Base-by-base conservation (phyloP, 2,113 vertebrate genomes). In the Hymenochirus boettgeri region DNA sequence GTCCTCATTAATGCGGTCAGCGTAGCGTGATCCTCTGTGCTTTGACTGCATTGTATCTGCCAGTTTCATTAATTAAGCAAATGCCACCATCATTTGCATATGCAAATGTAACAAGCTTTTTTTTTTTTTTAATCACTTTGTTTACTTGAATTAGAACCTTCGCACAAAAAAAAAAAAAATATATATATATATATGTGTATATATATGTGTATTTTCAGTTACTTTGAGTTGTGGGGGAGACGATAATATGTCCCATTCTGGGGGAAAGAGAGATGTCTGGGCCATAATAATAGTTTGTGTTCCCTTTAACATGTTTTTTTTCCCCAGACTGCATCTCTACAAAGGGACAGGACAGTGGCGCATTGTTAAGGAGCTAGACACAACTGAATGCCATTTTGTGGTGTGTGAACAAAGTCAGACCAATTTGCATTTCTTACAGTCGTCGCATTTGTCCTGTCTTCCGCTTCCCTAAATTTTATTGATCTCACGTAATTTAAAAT, bases 381-480 rank as follows among this genome's bases (percentile, higher is more conserved):
- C 80, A 82, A 80, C 79, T 93, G 87, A 93, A 92, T 90, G 85
- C 85, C 83, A 85, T 85, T 92, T 86, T 88, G 86, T 89, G 88
- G 76, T 89, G 81, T 81, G 76, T 73, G 77, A 92, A 90, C 88
- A 89, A 90, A 92, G 89, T 93, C 87, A 89, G 88, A 80, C 86
- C 86, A 85, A 94, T 94, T 94, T 93, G 91, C 93, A 93, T 95
- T 92, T 93, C 87, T 91, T 93, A 89, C 91, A 93, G 91, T 93
- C 93, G n/a, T n/a, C n/a, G n/a, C n/a, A n/a, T n/a, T n/a, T n/a
- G n/a, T n/a, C n/a, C n/a, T n/a, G n/a, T n/a, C n/a, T n/a, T n/a
- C n/a, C n/a, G n/a, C n/a, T n/a, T n/a, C n/a, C n/a, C n/a, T n/a
- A n/a, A n/a, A n/a, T n/a, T n/a, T n/a, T n/a, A n/a, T n/a, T n/a